Conservation (phyloP, 2,113 vertebrate species). For the Panthera uncia region DNA sequence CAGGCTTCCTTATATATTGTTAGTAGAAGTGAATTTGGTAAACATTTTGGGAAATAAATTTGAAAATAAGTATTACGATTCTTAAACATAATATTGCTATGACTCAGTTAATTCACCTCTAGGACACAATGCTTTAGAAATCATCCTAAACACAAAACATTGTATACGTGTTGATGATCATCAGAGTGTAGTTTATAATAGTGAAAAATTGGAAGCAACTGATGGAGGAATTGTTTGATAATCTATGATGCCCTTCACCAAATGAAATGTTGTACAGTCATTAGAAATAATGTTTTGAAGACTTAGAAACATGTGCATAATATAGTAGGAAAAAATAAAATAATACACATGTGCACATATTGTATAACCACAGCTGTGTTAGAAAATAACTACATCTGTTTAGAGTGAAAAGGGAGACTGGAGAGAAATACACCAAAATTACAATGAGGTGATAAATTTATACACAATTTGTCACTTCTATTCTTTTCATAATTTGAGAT, state of each 20-base stretch:
- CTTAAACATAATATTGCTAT: neutral
- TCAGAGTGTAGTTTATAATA: neutral
- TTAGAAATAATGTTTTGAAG: constrained; percentile 37
- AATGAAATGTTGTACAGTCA: neutral
- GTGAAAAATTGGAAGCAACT: neutral
- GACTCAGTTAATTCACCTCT: neutral
- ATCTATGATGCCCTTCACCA: neutral
- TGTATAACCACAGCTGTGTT: neutral
- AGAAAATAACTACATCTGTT: neutral
- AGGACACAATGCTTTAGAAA: neutral
- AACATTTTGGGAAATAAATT: constrained; percentile 9
- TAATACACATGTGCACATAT: neutral
- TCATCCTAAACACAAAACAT: neutral
- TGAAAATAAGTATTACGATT: constrained; percentile 5
- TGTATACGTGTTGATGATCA: neutral
- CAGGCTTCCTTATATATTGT: neutral
- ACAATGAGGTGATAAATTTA: neutral
- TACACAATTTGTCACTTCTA: neutral
- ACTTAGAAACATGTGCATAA: neutral
- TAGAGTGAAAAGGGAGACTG: neutral
- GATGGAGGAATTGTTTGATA: neutral
- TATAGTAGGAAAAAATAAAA: neutral
- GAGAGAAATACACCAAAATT: neutral
- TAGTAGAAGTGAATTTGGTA: neutral
- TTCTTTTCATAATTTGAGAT: neutral